Percentiles rank a stretch among this genome's conserved stretches.
These are phyloP conservation scores for Sylvia atricapilla DNA, from an alignment of 2,113 vertebrate species.

Conservation along the genomic window DNA sequence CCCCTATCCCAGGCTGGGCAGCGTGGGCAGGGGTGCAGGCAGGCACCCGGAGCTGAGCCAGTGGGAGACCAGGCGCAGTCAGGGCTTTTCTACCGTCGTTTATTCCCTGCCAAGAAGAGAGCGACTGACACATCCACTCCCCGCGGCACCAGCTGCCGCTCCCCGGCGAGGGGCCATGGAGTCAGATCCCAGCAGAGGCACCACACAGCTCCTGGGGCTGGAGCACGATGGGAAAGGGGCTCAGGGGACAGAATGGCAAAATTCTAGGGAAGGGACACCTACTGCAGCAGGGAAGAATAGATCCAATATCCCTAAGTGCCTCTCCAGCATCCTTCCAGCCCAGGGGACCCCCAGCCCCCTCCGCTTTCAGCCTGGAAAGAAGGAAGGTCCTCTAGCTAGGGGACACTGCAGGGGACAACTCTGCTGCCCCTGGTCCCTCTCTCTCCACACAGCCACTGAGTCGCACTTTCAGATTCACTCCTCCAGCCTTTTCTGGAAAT, in stretches of 20 bases:
- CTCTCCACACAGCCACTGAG: not conserved
- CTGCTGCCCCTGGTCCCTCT: rapidly evolving
- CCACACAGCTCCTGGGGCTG: not conserved
- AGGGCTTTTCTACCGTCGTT: not conserved
- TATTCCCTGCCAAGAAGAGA: slow-evolving; percentile 34
- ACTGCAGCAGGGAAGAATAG: not conserved
- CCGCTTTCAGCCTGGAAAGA: not conserved
- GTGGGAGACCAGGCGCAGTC: slow-evolving; percentile 1
- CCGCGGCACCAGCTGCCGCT: slow-evolving; percentile 21
- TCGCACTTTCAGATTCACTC: slow-evolving; percentile 14
- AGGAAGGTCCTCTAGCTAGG: not conserved
- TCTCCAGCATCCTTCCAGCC: not conserved
- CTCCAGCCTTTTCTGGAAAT: slow-evolving; percentile 8
- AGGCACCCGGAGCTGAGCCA: not conserved
- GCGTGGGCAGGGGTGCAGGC: not conserved
- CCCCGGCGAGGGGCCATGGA: not conserved
- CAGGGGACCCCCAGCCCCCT: not conserved
- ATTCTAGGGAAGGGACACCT: not conserved
- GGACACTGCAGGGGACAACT: not conserved
- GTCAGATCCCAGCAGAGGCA: not conserved
- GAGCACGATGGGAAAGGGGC: rapidly evolving
- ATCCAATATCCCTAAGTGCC: too few relatives aligned
- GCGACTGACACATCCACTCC: slow-evolving; percentile 51
- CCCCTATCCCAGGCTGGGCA: not conserved
- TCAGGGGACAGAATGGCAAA: not conserved